Base-by-base conservation (phyloP, 2,113 vertebrate genomes). In the Tetraodon nigroviridis region DNA sequence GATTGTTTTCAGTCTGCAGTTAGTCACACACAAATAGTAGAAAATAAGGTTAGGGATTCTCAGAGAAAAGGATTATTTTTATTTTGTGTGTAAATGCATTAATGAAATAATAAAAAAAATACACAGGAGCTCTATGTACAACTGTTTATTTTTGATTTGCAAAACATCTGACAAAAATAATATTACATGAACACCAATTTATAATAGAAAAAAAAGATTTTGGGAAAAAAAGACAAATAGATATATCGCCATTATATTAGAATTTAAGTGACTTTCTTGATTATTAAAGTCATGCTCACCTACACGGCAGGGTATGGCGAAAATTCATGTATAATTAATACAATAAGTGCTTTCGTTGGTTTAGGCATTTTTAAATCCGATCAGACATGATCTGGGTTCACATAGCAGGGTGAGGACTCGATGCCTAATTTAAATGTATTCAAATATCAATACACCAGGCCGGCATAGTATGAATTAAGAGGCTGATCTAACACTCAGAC, bases 131-230 rank as follows among this genome's bases (percentile, higher is more conserved):
- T 74, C 74, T 87, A 89, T 90, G 85, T 87, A 89, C 83, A 88
- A 87, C 74, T 52, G 78, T 89, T 89, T 89, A 89, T 90, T 91
- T 85, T 88, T 89, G 87, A 90, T 90, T 90, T 90, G 87, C 88
- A 91, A 90, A 90, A 90, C 88, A 89, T 88, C 73, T 64, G 86
- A 89, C 87, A 87, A 89, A 89, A 88, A 86, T 83, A 85, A 86
- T 78, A 89, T 90, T 84, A 90, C 89, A 90, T 88, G 67, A 85
- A 90, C 86, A 90, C 65, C 79, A 81, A 89, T 88, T 90, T 86
- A 87, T 85, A 88, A 87, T 81, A 87, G 82, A 78, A 86, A 86
- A 85, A 82, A 79, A 64, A 71, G 78, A 67, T 84, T 72, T 71
- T 80, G 80, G 79, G 59, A 75, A n/a, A 24, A 56, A 3, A 40